Evolutionary conservation across 2,888 invertebrate species (phyloP), one percentile per base, ranked within the genome.

Genomic region (Pristionchus exspectatus): DNA sequence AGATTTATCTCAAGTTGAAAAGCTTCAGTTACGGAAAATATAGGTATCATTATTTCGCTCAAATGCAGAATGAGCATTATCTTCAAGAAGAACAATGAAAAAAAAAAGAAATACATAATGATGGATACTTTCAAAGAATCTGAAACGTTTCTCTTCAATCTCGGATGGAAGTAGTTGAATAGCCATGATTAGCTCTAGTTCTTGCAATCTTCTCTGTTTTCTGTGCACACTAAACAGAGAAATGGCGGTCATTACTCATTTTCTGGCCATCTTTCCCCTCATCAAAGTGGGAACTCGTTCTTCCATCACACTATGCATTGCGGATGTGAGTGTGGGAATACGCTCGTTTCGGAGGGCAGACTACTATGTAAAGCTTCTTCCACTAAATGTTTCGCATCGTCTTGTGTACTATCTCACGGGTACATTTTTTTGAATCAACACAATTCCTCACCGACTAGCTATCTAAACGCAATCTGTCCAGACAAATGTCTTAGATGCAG

Each of bases 301-400:
- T 77, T 38, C n/a, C 77, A 77, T 77, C 77, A 77, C 77, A 77
- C 77, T 44, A 77, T 77, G 77, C 77, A 77, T 77, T 77, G 77
- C 44, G 44, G 77, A 77, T 74, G 77, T 9, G 77, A 16, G 44
- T 18, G n/a, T 77, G 72, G 77, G n/a, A 77, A 44, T 77, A 77
- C 77, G 16, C 72, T 72, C 72, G 27, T 72, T 59, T 33, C 33
- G 72, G 72, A 33, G 72, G 72, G 30, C 33, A 27, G 7, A 66
- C 66, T 66, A 66, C 66, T 81, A 27, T n/a, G n/a, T n/a, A n/a
- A n/a, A 30, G 27, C 3, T 7, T 30, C 38, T 74, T 30, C 74
- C 27, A 38, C 24, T 14, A n/a, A n/a, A 74, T 38, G 74, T 74
- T 30, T 74, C 74, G 18, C 9, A 74, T 74, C 18, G 74, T 59